Evolutionary conservation across 2,113 vertebrate genomes (phyloP).

Genomic region (Lepisosteus osseus): DNA sequence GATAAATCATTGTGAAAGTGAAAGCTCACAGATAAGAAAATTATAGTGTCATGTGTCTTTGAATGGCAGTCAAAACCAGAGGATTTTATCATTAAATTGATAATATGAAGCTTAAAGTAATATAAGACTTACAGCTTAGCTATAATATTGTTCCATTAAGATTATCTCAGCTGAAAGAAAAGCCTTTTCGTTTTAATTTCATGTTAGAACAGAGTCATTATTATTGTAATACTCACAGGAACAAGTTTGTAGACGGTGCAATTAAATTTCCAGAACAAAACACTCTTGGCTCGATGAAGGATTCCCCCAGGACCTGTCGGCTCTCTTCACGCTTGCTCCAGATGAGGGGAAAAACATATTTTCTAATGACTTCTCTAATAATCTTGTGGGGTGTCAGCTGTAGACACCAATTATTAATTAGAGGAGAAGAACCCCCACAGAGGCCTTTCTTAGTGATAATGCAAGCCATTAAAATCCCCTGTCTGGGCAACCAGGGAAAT

Average conservation of each 20-base stretch:
- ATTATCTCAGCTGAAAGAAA: constrained; percentile 44
- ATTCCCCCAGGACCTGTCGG: constrained; percentile 46
- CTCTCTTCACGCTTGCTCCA: constrained; percentile 42
- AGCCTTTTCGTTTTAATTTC: constrained; percentile 57
- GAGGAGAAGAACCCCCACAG: constrained; percentile 45
- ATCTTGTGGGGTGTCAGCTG: constrained; percentile 52
- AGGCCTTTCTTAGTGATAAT: constrained; percentile 34
- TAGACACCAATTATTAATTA: constrained; percentile 66
- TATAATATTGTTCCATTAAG: constrained; percentile 52
- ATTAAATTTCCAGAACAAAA: constrained; percentile 69
- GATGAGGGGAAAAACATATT: constrained; percentile 39
- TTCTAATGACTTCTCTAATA: constrained; percentile 64
- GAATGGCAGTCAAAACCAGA: constrained; percentile 51
- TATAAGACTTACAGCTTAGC: constrained; percentile 43
- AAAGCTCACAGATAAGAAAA: constrained; percentile 38
- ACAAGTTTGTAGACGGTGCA: constrained; percentile 60
- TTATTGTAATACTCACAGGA: constrained; percentile 65
- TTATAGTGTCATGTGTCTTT: constrained; percentile 42
- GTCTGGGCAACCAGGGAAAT: constrained; percentile 24
- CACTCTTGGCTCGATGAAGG: constrained; percentile 44
- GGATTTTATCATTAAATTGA: constrained; percentile 57
- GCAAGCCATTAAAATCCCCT: constrained; percentile 26
- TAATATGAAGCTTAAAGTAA: constrained; percentile 40
- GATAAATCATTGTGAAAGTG: constrained; percentile 35
- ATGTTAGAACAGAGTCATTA: constrained; percentile 62